These are phyloP conservation scores for Eulemur macaco DNA, from an alignment of 2,113 vertebrate genomes.

Conservation along the genomic window DNA sequence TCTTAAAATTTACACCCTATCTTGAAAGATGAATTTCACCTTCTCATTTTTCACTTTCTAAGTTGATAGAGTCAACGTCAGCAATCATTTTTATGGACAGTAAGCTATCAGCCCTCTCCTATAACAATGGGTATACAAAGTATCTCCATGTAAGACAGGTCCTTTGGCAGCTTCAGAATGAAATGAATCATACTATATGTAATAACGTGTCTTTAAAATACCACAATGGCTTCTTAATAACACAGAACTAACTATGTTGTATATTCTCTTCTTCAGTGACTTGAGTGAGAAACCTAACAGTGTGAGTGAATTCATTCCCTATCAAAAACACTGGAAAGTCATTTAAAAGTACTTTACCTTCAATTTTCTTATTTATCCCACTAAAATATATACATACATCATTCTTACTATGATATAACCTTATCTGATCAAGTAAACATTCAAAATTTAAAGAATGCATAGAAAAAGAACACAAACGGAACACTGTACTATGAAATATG, in stretches of 20 bases:
- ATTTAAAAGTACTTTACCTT: conserved; percentile 51
- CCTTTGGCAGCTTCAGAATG: conserved; percentile 28
- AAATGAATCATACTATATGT: conserved; percentile 37
- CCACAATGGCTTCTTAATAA: conserved; percentile 3
- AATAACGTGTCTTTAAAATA: conserved; percentile 27
- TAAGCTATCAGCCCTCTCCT: not conserved
- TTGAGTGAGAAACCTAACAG: conserved; percentile 33
- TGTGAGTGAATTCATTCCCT: conserved; percentile 33
- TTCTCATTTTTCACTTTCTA: conserved; percentile 46
- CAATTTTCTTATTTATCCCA: not conserved
- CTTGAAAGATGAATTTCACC: conserved; percentile 41
- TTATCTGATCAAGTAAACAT: conserved; percentile 21
- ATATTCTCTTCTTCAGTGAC: not conserved
- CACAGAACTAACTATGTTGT: not conserved
- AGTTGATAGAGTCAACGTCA: not conserved
- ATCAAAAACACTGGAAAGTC: conserved; percentile 33
- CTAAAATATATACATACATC: not conserved
- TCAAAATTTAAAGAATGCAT: conserved; percentile 29
- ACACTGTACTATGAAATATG: not conserved
- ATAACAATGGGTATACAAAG: not conserved
- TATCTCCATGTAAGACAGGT: conserved; percentile 10
- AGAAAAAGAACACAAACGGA: conserved; percentile 33
- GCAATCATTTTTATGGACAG: not conserved
- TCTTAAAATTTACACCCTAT: not conserved
- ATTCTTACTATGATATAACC: not conserved